Percentiles rank a stretch among this genome's conserved stretches.
Conservation (phyloP, 1,140 invertebrate species). For the Amphibalanus amphitrite region DNA sequence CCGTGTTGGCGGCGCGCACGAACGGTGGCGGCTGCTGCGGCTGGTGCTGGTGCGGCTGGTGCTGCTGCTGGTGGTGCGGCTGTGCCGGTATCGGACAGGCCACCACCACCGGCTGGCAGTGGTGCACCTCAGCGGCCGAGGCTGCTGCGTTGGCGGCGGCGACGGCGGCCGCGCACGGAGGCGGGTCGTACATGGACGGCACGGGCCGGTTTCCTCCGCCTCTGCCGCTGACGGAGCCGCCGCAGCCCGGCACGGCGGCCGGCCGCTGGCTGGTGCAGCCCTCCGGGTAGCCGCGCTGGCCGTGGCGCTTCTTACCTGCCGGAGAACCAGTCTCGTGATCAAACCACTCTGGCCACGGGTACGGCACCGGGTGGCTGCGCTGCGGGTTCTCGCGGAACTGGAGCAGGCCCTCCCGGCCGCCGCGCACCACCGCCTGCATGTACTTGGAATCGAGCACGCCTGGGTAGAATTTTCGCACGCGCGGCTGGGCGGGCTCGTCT, state of each 20-base stretch:
- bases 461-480: not conserved
- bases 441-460: not conserved
- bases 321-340: not conserved
- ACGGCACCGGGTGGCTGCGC: not conserved
- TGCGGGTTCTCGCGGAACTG: not conserved
- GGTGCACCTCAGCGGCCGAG: no score
- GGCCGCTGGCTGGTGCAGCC: not conserved
- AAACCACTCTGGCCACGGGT: not conserved
- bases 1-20: not conserved
- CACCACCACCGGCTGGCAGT: not conserved
- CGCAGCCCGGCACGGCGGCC: not conserved
- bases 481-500: not conserved
- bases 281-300: not conserved
- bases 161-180: not conserved
- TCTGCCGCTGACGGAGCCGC: no score
- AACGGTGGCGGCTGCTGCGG: not conserved
- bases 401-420: not conserved
- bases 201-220: not conserved
- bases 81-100: not conserved
- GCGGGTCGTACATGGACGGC: not conserved
- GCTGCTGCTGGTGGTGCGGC: not conserved
- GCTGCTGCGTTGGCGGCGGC: not conserved
- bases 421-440: not conserved
- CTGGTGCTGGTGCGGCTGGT: not conserved
- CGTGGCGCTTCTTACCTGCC: not conserved